These are phyloP conservation scores for Pituophis catenifer DNA, from an alignment of 2,113 vertebrate species.

Conservation along the genomic window DNA sequence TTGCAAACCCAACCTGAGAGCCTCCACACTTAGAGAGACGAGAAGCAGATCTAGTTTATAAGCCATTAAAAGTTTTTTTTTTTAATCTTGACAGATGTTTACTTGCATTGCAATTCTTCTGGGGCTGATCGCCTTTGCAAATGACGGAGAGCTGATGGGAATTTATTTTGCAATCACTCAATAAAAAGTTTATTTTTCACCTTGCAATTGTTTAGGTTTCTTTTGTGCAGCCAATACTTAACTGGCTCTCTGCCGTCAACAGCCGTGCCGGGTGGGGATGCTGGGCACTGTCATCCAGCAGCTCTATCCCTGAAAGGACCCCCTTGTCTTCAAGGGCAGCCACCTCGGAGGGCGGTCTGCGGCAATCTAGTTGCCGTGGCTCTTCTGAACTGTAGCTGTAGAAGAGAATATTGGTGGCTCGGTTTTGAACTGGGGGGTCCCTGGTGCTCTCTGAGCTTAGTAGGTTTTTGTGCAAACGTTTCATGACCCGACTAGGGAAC, in stretches of 20 bases:
- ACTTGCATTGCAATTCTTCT: rapidly evolving
- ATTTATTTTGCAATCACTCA: slow-evolving; percentile 46
- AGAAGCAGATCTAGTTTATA: neutral
- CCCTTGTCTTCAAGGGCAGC: neutral
- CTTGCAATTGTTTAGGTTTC: slow-evolving; percentile 13
- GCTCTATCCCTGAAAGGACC: neutral
- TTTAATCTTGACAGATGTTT: neutral
- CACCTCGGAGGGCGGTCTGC: neutral
- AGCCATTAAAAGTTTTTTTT: neutral
- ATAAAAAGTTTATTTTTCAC: slow-evolving; percentile 72
- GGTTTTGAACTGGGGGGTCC: no score
- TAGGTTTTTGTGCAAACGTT: no score
- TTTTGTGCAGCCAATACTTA: neutral
- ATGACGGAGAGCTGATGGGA: neutral
- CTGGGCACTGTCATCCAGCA: no score
- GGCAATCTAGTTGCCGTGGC: neutral
- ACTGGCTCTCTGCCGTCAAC: no score
- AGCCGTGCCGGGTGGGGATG: neutral
- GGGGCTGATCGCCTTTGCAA: neutral
- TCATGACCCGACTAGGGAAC: no score
- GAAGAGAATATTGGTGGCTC: no score
- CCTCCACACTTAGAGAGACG: neutral
- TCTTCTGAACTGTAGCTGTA: neutral
- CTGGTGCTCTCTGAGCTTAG: no score
- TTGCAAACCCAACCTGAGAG: neutral